Evolutionary conservation across 1,140 invertebrate species (phyloP), one percentile per base, ranked within the genome.

Genomic region (Drosophila takahashii): DNA sequence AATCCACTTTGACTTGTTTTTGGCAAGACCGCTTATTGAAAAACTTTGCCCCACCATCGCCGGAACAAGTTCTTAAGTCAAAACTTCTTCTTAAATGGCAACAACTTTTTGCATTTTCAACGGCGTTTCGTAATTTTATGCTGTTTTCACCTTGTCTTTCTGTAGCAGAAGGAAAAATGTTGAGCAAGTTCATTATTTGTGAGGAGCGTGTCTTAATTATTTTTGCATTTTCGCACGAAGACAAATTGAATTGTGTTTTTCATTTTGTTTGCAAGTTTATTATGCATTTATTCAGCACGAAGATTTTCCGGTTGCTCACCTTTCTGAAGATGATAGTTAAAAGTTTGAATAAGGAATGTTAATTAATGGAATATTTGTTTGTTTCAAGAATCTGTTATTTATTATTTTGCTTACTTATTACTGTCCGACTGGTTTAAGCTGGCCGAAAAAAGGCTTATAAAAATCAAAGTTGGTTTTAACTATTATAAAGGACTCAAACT

Each of bases 1-100:
- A 27, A 34, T 47, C 54, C 47, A 39, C 45, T 39, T 61, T 51
- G 52, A 59, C 71, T 77, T 70, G 78, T 70, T 86, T 80, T 70
- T 70, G 78, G 78, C 73, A 81, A 59, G 65, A 34, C 67, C 32
- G 73, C 81, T 85, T 85, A 85, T 85, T 85, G 81, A 86, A 85
- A 85, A 85, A 85, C 81, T 85, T 85, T 86, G 59, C 39, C 45
- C 37, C 48, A 54, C 44, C 67, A 58, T 69, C 67, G 39, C 52
- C 51, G 51, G 48, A 42, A 48, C 47, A 51, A 69, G 26, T 62
- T 78, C 75, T 69, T 69, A 36, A 41, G 52, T 53, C 54, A 29
- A 18, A 72, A 72, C 59, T 85, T 85, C 80, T 57, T 52, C 45
- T 69, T 85, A 85, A 86, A 81, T 77, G 73, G 78, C 62, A 77